Conservation (phyloP, 53 echinoderm and acorn worm genomes). For the Astropecten irregularis region DNA sequence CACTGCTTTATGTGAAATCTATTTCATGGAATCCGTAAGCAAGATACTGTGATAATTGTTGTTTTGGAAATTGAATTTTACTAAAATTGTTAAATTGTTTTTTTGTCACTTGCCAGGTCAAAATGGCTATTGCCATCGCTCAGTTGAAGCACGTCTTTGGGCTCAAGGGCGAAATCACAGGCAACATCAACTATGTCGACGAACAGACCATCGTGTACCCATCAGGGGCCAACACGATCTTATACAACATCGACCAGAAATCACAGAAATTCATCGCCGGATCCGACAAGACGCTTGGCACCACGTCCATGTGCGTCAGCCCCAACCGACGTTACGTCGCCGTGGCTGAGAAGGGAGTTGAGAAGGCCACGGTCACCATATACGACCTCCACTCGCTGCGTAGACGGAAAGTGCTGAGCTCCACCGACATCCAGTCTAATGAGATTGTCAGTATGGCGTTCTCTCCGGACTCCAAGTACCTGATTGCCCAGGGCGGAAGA, state of each 20-base stretch:
- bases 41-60: too few species aligned
- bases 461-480: slow-evolving; percentile 97
- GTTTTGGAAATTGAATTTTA: too few species aligned
- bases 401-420: slow-evolving; percentile 90
- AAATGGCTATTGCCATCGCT: slow-evolving; percentile 93
- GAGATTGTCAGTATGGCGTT: slow-evolving; percentile 96
- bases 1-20: too few species aligned
- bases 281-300: slow-evolving; percentile 93
- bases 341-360: slow-evolving; percentile 88
- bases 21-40: too few species aligned
- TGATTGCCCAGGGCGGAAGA: slow-evolving; percentile 97
- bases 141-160: slow-evolving; percentile 93
- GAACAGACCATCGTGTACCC: slow-evolving; percentile 99
- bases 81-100: too few species aligned
- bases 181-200: slow-evolving; percentile 96
- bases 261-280: slow-evolving; percentile 98
- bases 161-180: slow-evolving; percentile 91
- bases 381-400: slow-evolving; percentile 98
- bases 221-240: slow-evolving; percentile 89
- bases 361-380: slow-evolving; percentile 96
- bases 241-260: slow-evolving; percentile 99
- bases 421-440: slow-evolving; percentile 87
- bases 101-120: too few species aligned
- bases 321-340: slow-evolving; percentile 98
- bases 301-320: slow-evolving; percentile 96